phyloP scores from a whole-genome alignment of 2,113 vertebrate genomes.

The Emydocephalus ijimae region DNA sequence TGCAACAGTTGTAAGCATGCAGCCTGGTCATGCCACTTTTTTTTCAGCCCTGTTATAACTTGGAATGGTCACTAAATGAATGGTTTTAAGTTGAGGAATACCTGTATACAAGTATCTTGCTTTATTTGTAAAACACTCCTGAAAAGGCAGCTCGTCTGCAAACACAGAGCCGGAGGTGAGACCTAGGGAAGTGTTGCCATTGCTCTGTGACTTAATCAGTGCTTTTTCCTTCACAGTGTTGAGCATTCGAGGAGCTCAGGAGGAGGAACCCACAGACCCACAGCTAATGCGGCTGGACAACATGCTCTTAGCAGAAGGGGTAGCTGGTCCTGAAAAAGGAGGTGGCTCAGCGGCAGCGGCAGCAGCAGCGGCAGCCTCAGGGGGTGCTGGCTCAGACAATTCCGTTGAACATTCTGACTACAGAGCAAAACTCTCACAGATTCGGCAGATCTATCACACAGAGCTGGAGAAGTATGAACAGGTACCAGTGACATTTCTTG shows the following conservation, averaged over 20 bases:
- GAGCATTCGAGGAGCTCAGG: slow-evolving; percentile 95
- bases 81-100: neutral
- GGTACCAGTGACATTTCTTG: slow-evolving; percentile 69
- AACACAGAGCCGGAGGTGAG: neutral
- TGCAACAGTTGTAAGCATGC: neutral
- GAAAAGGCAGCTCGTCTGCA: neutral
- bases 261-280: slow-evolving; percentile 93
- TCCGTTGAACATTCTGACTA: slow-evolving; percentile 94
- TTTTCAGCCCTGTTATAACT: neutral
- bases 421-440: slow-evolving; percentile 94
- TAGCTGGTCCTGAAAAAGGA: slow-evolving; percentile 92
- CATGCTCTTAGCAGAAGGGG: slow-evolving; percentile 95
- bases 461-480: slow-evolving; percentile 99
- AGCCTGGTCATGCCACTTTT: neutral
- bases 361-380: slow-evolving; percentile 83
- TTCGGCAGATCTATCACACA: slow-evolving; percentile 97
- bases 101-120: neutral
- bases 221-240: slow-evolving; percentile 73
- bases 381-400: slow-evolving; percentile 86
- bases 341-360: slow-evolving; percentile 87
- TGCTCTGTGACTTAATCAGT: neutral
- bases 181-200: neutral
- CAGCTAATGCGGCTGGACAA: slow-evolving; percentile 98
- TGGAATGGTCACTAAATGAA: neutral
- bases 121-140: neutral